Evolutionary conservation across 2,113 vertebrate species (phyloP).

Genomic region (Gallinago paraguaiae): DNA sequence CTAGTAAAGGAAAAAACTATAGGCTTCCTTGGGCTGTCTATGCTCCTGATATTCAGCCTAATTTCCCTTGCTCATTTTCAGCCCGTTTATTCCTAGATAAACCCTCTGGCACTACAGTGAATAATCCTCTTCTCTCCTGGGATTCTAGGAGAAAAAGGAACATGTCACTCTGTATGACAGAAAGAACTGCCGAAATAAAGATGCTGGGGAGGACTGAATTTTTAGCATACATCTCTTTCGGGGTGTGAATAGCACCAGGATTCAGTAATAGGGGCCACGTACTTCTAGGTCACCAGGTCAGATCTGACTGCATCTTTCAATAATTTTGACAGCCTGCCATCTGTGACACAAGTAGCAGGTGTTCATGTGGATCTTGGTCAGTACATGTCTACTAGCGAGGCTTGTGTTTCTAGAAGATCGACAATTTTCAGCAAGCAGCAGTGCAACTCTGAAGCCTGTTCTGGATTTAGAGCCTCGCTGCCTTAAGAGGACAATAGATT

Average conservation of each 20-base stretch:
- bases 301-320: constrained; percentile 35
- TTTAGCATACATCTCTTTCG: background rate
- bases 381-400: background rate
- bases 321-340: constrained; percentile 53
- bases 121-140: constrained; percentile 47
- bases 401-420: background rate
- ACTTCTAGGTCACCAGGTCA: constrained; percentile 43
- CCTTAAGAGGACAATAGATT: background rate
- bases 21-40: background rate
- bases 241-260: constrained; percentile 43
- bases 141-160: constrained; percentile 44
- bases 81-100: constrained; percentile 54
- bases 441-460: background rate
- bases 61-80: constrained; percentile 61
- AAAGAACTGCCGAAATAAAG: constrained; percentile 47
- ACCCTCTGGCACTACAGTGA: constrained; percentile 29
- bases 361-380: background rate
- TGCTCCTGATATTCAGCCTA: background rate
- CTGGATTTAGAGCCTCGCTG: background rate
- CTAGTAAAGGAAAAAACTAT: background rate
- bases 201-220: constrained; percentile 8
- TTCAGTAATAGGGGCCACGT: constrained; percentile 14
- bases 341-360: constrained; percentile 54
- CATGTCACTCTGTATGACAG: constrained; percentile 25
- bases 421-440: background rate